Evolutionary conservation across 2,888 invertebrate genomes (phyloP).

Genomic region (Hirudinaria manillensis): DNA sequence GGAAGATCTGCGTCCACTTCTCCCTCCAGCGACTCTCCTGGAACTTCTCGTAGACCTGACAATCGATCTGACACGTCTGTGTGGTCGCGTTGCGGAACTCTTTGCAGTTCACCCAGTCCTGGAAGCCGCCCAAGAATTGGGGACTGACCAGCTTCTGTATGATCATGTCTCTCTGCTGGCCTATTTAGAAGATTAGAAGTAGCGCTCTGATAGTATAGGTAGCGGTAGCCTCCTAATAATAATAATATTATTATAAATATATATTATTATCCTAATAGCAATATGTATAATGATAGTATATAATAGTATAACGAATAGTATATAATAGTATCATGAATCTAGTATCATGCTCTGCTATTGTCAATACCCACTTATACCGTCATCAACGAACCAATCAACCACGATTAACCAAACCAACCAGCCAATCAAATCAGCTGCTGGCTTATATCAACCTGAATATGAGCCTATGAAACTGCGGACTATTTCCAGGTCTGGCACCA

Average conservation of each 20-base stretch:
- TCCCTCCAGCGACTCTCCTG: background rate
- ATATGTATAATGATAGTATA: no score
- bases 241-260: no score
- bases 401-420: no score
- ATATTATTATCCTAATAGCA: no score
- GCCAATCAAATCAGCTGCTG: no score
- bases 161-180: background rate
- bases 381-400: no score
- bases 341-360: no score
- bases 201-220: background rate
- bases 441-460: background rate
- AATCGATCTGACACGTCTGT: constrained; percentile 62
- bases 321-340: no score
- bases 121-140: constrained; percentile 75
- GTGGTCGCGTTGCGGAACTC: constrained; percentile 75
- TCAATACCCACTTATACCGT: no score
- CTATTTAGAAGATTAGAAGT: background rate
- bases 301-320: no score
- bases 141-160: constrained; percentile 57
- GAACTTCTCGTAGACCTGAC: background rate
- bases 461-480: background rate
- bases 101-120: constrained; percentile 64
- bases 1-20: constrained; percentile 50
- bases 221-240: no score
- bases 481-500: background rate